Evolutionary conservation across 2,888 invertebrate species (phyloP).

Genomic region (Cotesia congregata): DNA sequence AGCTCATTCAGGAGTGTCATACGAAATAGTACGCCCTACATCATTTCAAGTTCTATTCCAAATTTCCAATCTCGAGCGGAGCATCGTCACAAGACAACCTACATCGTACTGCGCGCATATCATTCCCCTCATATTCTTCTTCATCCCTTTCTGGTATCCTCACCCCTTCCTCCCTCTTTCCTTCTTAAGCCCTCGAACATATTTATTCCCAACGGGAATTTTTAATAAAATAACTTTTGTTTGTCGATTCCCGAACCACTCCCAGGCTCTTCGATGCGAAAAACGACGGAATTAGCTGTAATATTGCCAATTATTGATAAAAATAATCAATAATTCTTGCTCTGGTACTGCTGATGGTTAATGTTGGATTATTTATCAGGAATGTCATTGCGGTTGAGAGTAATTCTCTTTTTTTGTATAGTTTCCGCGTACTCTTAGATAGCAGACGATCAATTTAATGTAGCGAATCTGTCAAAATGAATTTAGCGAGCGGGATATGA

Average conservation of each 20-base stretch:
- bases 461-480: conserved; percentile 68
- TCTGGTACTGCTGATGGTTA: no score
- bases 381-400: neutral
- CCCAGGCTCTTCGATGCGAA: no score
- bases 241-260: neutral
- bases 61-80: conserved; percentile 39
- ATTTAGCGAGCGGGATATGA: conserved; percentile 57
- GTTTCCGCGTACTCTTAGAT: conserved; percentile 15
- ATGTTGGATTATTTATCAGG: neutral
- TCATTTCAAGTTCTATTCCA: conserved; percentile 43
- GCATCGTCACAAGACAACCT: conserved; percentile 14
- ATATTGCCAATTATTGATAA: no score
- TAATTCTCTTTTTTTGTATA: conserved; percentile 21
- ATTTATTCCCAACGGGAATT: neutral
- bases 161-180: neutral
- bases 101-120: neutral
- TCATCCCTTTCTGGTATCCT: neutral
- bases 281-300: no score
- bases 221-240: neutral
- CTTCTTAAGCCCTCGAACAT: neutral
- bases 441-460: conserved; percentile 64
- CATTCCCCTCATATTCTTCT: conserved; percentile 6
- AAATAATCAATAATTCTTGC: no score
- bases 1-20: conserved; percentile 42
- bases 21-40: conserved; percentile 39